Evolutionary conservation across 1,140 invertebrate genomes (phyloP).

Genomic region (Neodiprion lecontei): DNA sequence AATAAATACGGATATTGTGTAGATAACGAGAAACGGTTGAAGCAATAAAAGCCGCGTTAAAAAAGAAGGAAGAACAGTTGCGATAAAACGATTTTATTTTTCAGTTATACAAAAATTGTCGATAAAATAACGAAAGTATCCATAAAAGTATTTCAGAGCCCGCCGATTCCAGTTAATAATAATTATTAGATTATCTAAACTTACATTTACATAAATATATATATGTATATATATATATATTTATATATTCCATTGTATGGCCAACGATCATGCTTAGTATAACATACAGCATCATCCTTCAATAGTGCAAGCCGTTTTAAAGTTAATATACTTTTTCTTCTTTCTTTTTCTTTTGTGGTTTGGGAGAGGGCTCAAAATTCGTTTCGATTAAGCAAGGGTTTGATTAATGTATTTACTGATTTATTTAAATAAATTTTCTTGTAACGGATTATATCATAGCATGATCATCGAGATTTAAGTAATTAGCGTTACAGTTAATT

Average conservation of each 20-base stretch:
- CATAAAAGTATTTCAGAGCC: constrained; percentile 46
- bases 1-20: no score
- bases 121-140: not conserved
- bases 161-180: constrained; percentile 43
- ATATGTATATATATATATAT: constrained; percentile 56
- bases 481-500: constrained; percentile 27
- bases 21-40: no score
- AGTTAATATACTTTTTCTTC: constrained; percentile 22
- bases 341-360: constrained; percentile 7
- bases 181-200: constrained; percentile 46
- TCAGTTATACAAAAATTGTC: no score
- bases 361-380: no score
- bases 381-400: not conserved
- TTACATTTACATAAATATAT: constrained; percentile 60
- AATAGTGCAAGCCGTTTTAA: constrained; percentile 32
- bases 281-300: constrained; percentile 36
- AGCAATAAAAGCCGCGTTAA: no score
- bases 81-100: no score
- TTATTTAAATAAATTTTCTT: constrained; percentile 17
- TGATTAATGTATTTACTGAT: constrained; percentile 17
- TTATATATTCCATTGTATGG: constrained; percentile 60
- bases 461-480: constrained; percentile 49
- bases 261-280: constrained; percentile 58
- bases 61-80: no score
- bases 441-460: constrained; percentile 27